Conservation (phyloP, 2,113 vertebrate species). For the Furnarius figulus region DNA sequence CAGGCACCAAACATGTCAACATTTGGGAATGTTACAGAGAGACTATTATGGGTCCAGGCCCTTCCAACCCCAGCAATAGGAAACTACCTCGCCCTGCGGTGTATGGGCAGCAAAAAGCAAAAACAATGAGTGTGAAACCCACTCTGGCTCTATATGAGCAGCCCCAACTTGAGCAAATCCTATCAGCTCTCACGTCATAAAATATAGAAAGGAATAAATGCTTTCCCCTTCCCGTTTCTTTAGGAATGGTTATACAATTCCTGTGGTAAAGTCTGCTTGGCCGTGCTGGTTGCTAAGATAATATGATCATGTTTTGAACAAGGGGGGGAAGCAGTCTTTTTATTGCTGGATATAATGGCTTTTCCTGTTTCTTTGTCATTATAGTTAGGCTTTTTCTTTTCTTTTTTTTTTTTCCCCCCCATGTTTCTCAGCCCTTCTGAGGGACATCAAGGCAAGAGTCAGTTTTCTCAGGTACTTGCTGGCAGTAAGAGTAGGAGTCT, state of each 20-base stretch:
- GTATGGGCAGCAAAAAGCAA: neutral
- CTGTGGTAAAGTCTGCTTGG: conserved; percentile 52
- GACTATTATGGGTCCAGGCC: neutral
- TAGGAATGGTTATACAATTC: conserved; percentile 54
- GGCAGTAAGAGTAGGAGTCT: neutral
- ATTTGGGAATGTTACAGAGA: conserved; percentile 36
- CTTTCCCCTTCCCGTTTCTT: conserved; percentile 61
- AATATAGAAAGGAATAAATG: conserved; percentile 53
- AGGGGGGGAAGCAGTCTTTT: conserved; percentile 44
- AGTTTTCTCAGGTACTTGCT: neutral
- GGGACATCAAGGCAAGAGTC: neutral
- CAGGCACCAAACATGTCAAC: conserved; percentile 52
- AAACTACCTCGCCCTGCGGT: conserved; percentile 30
- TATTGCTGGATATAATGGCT: conserved; percentile 57
- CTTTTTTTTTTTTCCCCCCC: neutral
- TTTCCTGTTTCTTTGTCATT: conserved; percentile 59
- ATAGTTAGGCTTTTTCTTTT: neutral
- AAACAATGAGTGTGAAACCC: conserved; percentile 30
- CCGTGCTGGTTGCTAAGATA: conserved; percentile 58
- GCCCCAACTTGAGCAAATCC: neutral
- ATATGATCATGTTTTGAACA: conserved; percentile 32
- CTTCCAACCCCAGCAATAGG: conserved; percentile 25
- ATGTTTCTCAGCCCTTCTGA: neutral
- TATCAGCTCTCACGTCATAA: conserved; percentile 63
- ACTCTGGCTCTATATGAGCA: neutral